Conservation (phyloP, 1,140 invertebrate genomes). For the Conopomorpha cramerella region DNA sequence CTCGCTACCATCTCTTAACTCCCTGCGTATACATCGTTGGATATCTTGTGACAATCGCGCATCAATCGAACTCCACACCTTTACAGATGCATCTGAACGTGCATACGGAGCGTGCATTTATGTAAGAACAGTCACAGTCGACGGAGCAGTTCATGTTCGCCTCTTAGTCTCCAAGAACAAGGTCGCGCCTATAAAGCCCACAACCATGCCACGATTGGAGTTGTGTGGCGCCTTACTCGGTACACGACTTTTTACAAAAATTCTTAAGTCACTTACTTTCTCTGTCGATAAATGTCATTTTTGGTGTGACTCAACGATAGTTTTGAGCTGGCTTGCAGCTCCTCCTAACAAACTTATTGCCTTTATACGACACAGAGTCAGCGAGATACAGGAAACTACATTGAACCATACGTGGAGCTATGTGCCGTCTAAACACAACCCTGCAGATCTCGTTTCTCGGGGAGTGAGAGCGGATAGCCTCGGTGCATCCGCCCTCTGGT, state of each 20-base stretch:
- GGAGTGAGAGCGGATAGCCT: slow-evolving; percentile 1
- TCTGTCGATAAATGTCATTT: background rate
- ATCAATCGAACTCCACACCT: background rate
- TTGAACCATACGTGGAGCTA: background rate
- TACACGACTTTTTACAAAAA: background rate
- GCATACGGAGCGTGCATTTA: background rate
- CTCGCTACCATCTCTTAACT: background rate
- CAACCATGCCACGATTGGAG: background rate
- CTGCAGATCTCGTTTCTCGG: background rate
- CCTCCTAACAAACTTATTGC: background rate
- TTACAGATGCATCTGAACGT: background rate
- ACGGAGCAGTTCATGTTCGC: background rate
- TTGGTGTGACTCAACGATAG: background rate
- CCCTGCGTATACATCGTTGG: background rate
- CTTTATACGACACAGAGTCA: background rate
- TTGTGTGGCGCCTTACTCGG: background rate
- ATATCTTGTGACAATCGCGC: background rate
- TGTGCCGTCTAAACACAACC: background rate
- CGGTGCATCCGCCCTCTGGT: slow-evolving; percentile 3
- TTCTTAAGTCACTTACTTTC: background rate
- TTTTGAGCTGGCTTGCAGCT: background rate
- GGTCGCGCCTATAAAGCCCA: background rate
- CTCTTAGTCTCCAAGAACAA: background rate
- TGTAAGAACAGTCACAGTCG: background rate
- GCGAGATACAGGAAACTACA: background rate